Conservation (phyloP, 1,140 invertebrate genomes). For the Diuraphis noxia region DNA sequence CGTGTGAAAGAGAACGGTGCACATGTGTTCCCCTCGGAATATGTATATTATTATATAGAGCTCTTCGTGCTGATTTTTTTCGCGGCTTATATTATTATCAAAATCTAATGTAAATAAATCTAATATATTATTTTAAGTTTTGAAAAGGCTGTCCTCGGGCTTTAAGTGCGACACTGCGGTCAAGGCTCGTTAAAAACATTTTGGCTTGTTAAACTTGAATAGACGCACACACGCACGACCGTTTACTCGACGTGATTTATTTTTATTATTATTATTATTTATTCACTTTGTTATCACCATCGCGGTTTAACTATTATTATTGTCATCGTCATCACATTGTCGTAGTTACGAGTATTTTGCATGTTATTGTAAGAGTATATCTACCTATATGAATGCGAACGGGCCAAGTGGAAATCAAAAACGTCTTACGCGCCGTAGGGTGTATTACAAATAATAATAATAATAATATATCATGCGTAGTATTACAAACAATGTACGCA, state of each 20-base stretch:
- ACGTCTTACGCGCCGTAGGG: background rate
- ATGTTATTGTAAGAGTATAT: background rate
- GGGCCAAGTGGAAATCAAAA: background rate
- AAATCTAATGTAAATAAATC: too few relatives aligned
- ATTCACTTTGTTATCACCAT: background rate
- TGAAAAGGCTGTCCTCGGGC: background rate
- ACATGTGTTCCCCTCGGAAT: background rate
- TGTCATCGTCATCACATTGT: background rate
- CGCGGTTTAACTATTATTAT: background rate
- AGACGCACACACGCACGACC: background rate
- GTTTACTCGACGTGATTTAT: background rate
- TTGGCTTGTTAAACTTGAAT: slow-evolving; percentile 30
- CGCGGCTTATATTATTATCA: background rate
- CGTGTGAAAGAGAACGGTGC: background rate
- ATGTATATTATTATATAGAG: background rate
- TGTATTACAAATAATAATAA: background rate
- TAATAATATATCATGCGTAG: background rate
- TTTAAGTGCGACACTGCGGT: background rate
- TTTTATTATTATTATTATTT: background rate
- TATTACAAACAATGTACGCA: background rate
- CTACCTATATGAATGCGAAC: background rate
- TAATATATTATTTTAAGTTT: background rate
- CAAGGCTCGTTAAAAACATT: slow-evolving; percentile 41
- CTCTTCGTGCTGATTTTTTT: background rate
- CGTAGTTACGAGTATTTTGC: background rate